Conservation (phyloP, 2,797 vertebrate species). For the Enteromius mattozi region DNA sequence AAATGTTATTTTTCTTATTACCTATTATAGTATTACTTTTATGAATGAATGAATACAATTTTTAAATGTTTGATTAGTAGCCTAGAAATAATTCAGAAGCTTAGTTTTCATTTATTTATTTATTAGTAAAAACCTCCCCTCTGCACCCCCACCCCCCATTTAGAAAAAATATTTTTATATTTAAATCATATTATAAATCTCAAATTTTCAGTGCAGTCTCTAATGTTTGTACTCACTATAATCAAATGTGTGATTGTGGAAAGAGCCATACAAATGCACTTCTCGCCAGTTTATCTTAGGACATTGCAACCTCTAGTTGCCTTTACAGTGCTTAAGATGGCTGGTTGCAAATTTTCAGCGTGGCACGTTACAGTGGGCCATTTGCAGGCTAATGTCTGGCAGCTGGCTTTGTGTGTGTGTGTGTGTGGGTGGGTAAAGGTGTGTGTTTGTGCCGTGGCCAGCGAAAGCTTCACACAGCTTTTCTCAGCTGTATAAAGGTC, state of each 20-base stretch:
- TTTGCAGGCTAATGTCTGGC: slow-evolving; percentile 61
- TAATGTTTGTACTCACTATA: background rate
- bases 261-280: slow-evolving; percentile 30
- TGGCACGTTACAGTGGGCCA: slow-evolving; percentile 52
- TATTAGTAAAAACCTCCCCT: background rate
- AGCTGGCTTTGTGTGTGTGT: slow-evolving; percentile 53
- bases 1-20: no score
- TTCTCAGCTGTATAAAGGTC: slow-evolving; percentile 68
- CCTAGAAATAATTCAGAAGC: background rate
- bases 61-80: background rate
- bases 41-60: no score
- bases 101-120: background rate
- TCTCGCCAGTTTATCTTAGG: slow-evolving; percentile 16
- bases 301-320: slow-evolving; percentile 23
- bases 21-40: no score
- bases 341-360: slow-evolving; percentile 69
- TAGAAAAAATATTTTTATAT: background rate
- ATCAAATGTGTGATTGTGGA: background rate
- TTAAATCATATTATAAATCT: background rate
- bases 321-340: slow-evolving; percentile 61
- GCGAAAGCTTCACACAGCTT: slow-evolving; percentile 54
- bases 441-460: slow-evolving; percentile 43
- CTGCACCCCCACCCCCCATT: no score
- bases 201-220: background rate
- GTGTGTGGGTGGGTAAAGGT: slow-evolving; percentile 28